Base-by-base conservation (phyloP, 2,888 invertebrate genomes). In the Campopleginae sp. region DNA sequence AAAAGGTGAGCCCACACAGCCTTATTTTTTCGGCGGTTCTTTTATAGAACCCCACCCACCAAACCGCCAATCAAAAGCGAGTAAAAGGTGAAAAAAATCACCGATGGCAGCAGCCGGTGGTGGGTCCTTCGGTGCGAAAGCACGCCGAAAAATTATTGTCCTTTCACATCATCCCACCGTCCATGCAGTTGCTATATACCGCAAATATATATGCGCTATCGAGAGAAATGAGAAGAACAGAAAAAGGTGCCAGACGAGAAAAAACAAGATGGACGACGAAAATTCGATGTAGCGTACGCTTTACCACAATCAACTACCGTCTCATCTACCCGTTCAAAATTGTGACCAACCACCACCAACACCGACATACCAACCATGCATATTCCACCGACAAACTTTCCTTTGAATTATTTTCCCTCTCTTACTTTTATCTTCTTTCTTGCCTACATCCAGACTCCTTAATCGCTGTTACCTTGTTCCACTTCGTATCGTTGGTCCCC, bases 41-140 rank as follows among this genome's bases (percentile, higher is more conserved):
- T 92, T 93, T 92, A 92, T 92, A 91, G 89, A 71, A 88, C 90
- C 90, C 88, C 86, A 86, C 87, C 85, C 87, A 68, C 84, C 88
- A 87, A 88, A 89, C 89, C 91, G 89, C 91, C 92, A 92, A 92
- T 93, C 92, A 92, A 93, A 93, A 92, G 91, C 90, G 89, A 93
- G 91, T 91, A 92, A 93, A 92, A 93, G 89, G 51, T 23, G 61
- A 58, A 78, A 78, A 48, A 72, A 93, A 92, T 92, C 91, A 91
- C 89, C 89, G 89, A 90, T 89, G 82, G 74, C 88, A 89, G 86
- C 89, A 89, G 89, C 89, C 90, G 91, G 91, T 89, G 92, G 92
- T 91, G 91, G 91, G 91, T 92, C 93, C 89, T 89, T 88, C 89
- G 90, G 91, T 82, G 82, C 54, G 82, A 87, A 85, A 88, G 89